These are phyloP conservation scores for Coturnix japonica DNA, from an alignment of 2,113 vertebrate species.

Conservation along the genomic window DNA sequence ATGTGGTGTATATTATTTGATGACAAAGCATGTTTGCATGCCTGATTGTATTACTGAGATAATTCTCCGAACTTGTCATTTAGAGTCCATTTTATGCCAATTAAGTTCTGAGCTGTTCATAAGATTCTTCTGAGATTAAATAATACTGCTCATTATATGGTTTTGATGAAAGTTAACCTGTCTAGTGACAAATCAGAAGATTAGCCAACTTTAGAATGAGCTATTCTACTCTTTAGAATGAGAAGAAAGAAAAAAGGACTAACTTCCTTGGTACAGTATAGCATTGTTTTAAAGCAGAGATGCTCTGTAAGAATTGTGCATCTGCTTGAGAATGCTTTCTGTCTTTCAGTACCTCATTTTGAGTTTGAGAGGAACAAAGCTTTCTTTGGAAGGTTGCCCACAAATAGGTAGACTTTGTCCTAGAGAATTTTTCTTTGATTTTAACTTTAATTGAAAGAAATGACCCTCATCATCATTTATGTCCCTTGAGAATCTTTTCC, in stretches of 20 bases:
- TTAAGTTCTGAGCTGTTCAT: neutral
- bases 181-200: neutral
- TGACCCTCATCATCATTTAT: neutral
- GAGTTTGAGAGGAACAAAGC: neutral
- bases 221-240: neutral
- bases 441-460: neutral
- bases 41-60: neutral
- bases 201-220: neutral
- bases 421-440: neutral
- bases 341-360: neutral
- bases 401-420: neutral
- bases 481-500: neutral
- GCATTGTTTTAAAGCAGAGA: neutral
- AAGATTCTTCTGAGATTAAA: neutral
- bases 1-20: neutral
- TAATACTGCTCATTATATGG: neutral
- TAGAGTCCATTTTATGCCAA: neutral
- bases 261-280: neutral
- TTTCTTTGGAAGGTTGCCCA: neutral
- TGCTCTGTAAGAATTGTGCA: neutral
- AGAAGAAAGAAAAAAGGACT: neutral
- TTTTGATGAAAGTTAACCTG: neutral
- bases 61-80: neutral
- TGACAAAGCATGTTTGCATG: neutral
- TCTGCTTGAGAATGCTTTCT: neutral